These are phyloP conservation scores for Eueremaeus valkanovi DNA, from an alignment of 2,888 invertebrate genomes.

Conservation along the genomic window DNA sequence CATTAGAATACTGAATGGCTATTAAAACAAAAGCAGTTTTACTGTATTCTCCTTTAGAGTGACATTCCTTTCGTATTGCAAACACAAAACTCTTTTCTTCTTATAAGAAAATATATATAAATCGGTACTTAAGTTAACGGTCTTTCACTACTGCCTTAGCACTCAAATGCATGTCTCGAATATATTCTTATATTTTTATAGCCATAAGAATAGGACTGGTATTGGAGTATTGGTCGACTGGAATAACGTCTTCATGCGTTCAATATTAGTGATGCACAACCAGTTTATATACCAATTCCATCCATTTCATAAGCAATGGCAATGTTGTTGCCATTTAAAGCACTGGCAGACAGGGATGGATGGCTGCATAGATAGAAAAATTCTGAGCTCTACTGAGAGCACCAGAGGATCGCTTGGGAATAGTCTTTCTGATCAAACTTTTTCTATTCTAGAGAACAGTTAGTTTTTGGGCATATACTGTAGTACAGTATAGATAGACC, in stretches of 20 bases:
- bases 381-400: neutral
- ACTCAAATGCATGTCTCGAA: neutral
- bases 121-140: neutral
- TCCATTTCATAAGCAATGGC: neutral
- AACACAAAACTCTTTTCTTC: neutral
- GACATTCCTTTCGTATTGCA: neutral
- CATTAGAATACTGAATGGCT: neutral
- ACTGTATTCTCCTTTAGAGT: neutral
- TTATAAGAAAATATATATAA: neutral
- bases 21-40: neutral
- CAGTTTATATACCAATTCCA: neutral
- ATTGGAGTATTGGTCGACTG: neutral
- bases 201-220: neutral
- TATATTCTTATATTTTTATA: neutral
- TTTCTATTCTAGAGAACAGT: neutral
- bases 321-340: neutral
- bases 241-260: neutral
- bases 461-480: neutral
- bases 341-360: neutral
- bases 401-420: neutral
- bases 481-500: too few relatives aligned
- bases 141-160: neutral
- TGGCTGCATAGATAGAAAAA: neutral
- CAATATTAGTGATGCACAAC: conserved; percentile 12
- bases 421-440: neutral